Evolutionary conservation across 2,797 vertebrate species (phyloP).

Genomic region (Coranthus polyacanthus): DNA sequence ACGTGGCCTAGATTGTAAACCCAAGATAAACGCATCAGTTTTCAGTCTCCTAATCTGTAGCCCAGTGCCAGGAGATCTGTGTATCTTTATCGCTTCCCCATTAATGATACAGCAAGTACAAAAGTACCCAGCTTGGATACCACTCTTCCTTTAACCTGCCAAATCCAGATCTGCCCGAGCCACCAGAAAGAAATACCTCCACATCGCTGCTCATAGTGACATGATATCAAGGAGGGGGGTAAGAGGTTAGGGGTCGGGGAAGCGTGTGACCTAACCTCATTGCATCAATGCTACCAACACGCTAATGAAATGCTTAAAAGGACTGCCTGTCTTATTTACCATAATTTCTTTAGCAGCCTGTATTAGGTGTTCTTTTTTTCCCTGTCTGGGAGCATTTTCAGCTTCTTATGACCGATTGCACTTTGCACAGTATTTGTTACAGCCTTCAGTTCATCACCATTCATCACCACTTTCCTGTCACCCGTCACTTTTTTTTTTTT

Average conservation of each 20-base stretch:
- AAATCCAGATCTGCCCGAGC: slow-evolving; percentile 60
- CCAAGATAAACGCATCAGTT: slow-evolving; percentile 82
- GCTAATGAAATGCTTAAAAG: slow-evolving; percentile 28
- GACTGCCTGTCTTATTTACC: background rate
- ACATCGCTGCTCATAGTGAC: slow-evolving; percentile 21
- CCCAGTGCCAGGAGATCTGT: slow-evolving; percentile 72
- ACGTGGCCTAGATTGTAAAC: slow-evolving; percentile 74
- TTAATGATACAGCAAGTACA: slow-evolving; percentile 86
- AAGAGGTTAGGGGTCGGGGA: slow-evolving; percentile 69
- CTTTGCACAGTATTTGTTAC: too few relatives aligned
- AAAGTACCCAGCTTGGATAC: slow-evolving; percentile 77
- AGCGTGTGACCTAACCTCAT: slow-evolving; percentile 62
- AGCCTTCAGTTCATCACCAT: too few relatives aligned
- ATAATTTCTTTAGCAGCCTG: background rate
- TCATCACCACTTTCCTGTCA: too few relatives aligned
- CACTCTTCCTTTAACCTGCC: slow-evolving; percentile 77
- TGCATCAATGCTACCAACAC: slow-evolving; percentile 51
- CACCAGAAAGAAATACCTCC: slow-evolving; percentile 67
- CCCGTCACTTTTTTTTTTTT: too few relatives aligned
- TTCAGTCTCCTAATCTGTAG: slow-evolving; percentile 75
- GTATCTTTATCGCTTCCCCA: slow-evolving; percentile 75
- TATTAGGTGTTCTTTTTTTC: background rate
- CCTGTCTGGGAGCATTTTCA: background rate
- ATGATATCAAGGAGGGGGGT: slow-evolving; percentile 62
- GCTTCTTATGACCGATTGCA: too few relatives aligned